These are phyloP conservation scores for Mustela lutreola DNA, from an alignment of 2,113 vertebrate species.

Conservation along the genomic window DNA sequence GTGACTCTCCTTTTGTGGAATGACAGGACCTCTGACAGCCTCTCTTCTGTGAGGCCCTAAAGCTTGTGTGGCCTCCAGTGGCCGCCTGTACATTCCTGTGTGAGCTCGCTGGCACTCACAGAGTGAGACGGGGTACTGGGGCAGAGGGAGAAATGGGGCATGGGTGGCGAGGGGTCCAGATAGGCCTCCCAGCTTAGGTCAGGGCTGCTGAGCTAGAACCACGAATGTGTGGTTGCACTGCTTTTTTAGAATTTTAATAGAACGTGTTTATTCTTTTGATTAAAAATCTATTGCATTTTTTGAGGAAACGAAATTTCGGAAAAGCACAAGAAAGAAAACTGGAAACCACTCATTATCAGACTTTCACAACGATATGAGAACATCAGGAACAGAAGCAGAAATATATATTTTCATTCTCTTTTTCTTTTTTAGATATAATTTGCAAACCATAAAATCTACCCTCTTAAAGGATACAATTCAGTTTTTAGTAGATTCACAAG, in stretches of 20 bases:
- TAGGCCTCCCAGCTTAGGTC: neutral
- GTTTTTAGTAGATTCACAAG: neutral
- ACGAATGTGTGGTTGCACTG: neutral
- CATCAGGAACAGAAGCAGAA: neutral
- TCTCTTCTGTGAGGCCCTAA: neutral
- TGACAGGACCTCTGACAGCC: neutral
- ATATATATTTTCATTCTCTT: neutral
- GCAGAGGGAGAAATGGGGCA: neutral
- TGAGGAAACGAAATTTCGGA: neutral
- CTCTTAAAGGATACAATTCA: neutral
- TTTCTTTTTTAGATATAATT: neutral
- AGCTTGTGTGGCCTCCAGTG: neutral
- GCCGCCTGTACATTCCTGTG: neutral
- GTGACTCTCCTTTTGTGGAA: neutral
- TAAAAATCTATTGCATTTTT: neutral
- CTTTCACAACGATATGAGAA: neutral
- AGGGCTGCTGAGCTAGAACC: neutral
- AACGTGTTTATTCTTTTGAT: neutral
- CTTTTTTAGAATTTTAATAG: neutral
- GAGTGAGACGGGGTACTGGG: neutral
- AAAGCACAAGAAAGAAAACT: slow-evolving; percentile 30
- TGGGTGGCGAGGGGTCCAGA: neutral
- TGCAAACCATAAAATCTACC: neutral
- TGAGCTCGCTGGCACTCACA: neutral
- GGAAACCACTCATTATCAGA: slow-evolving; percentile 19